A percentile compares a stretch with the other conserved stretches of the same genome.
These are phyloP conservation scores for Phaonia tiefii DNA, from an alignment of 2,888 invertebrate genomes.

Conservation along the genomic window DNA sequence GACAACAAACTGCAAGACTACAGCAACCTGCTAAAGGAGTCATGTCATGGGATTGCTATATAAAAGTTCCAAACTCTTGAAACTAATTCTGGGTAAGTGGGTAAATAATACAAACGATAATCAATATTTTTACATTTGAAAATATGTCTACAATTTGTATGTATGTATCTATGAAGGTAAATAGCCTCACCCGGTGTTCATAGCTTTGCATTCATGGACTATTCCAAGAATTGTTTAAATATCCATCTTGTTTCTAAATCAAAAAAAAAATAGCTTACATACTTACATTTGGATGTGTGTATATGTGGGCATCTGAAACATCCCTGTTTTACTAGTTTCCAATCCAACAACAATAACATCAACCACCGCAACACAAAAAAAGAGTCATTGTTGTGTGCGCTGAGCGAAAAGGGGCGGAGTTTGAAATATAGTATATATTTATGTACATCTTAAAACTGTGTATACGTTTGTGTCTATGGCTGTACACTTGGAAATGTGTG, in stretches of 20 bases:
- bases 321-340: conserved; percentile 26
- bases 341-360: neutral
- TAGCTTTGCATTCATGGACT: too few species aligned
- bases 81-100: conserved; percentile 80
- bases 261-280: too few species aligned
- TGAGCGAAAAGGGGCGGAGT: conserved; percentile 66
- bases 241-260: too few species aligned
- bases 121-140: too few species aligned
- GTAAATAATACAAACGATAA: neutral
- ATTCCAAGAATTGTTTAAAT: too few species aligned
- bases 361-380: conserved; percentile 7
- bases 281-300: neutral
- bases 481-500: too few species aligned
- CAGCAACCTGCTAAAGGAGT: conserved; percentile 76
- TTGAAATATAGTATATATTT: conserved; percentile 49
- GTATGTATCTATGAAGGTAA: neutral
- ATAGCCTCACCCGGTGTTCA: neutral
- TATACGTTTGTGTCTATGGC: too few species aligned
- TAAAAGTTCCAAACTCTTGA: conserved; percentile 81
- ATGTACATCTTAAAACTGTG: neutral
- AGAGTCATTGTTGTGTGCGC: conserved; percentile 1
- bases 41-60: conserved; percentile 81
- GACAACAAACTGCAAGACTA: conserved; percentile 74
- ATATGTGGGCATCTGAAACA: neutral
- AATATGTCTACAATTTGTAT: too few species aligned